Conservation (phyloP, 2,888 invertebrate genomes). For the Autographa gamma region DNA sequence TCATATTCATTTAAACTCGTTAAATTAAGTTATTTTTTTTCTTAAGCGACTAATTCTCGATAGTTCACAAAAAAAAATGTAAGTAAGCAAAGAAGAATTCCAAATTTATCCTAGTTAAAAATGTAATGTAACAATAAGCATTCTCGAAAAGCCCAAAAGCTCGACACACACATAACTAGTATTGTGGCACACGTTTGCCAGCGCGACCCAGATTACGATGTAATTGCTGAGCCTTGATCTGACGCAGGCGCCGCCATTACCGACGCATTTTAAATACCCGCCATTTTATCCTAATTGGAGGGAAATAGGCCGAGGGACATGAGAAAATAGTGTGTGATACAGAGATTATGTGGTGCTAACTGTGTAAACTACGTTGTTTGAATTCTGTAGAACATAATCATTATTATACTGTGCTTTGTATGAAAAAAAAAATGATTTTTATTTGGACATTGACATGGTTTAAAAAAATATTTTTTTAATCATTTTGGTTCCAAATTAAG, state of each 20-base stretch:
- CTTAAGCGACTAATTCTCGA: no score
- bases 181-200: conserved; percentile 43
- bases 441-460: no score
- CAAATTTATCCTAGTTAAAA: no score
- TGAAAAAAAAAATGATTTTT: no score
- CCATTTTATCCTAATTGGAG: conserved; percentile 60
- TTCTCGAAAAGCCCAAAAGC: conserved; percentile 18
- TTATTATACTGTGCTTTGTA: no score
- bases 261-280: conserved; percentile 61
- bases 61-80: no score
- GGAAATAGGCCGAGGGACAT: conserved; percentile 57
- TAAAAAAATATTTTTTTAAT: no score
- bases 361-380: conserved; percentile 29
- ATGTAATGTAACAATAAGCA: no score
- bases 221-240: conserved; percentile 63
- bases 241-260: conserved; percentile 63
- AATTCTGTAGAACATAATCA: conserved; percentile 9
- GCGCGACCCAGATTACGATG: conserved; percentile 59
- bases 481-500: no score
- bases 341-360: conserved; percentile 32
- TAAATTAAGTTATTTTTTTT: no score
- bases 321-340: conserved; percentile 51
- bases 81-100: no score
- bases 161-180: conserved; percentile 37
- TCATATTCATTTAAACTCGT: no score